A percentile compares a stretch with the other conserved stretches of the same genome.
Conservation (phyloP, 1,140 invertebrate genomes). For the Trissolcus basalis region DNA sequence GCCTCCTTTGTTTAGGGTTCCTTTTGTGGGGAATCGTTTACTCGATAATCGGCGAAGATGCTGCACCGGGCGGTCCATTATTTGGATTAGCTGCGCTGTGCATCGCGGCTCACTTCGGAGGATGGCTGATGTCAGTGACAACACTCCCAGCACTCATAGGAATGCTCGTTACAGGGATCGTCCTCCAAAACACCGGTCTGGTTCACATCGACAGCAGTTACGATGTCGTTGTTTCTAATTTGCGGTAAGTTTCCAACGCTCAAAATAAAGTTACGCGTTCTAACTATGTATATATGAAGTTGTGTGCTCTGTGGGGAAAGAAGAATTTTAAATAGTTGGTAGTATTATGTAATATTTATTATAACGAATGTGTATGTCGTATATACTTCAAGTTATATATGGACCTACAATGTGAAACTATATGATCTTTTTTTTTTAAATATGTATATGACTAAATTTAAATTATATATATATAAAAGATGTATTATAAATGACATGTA, state of each 20-base stretch:
- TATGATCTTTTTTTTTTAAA: too few relatives aligned
- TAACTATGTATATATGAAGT: too few relatives aligned
- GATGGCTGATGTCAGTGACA: constrained; percentile 85
- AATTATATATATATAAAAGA: too few relatives aligned
- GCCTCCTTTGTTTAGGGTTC: constrained; percentile 83
- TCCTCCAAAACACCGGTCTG: constrained; percentile 87
- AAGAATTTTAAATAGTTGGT: too few relatives aligned
- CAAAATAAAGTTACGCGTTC: too few relatives aligned
- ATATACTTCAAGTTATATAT: too few relatives aligned
- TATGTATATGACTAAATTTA: too few relatives aligned
- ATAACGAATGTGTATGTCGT: too few relatives aligned
- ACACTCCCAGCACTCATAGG: constrained; percentile 90
- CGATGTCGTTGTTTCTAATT: constrained; percentile 78
- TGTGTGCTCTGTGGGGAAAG: too few relatives aligned
- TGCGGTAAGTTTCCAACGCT: constrained; percentile 78
- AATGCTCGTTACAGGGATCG: constrained; percentile 88
- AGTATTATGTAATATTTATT: too few relatives aligned
- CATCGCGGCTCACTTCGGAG: constrained; percentile 87
- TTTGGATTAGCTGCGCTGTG: constrained; percentile 86
- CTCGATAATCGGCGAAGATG: constrained; percentile 83
- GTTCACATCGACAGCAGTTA: constrained; percentile 82
- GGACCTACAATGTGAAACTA: too few relatives aligned
- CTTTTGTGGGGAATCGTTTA: constrained; percentile 86
- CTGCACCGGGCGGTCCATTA: constrained; percentile 85
- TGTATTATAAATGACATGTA: too few relatives aligned